These are phyloP conservation scores for Sander lucioperca DNA, from an alignment of 2,113 vertebrate species.

Conservation along the genomic window DNA sequence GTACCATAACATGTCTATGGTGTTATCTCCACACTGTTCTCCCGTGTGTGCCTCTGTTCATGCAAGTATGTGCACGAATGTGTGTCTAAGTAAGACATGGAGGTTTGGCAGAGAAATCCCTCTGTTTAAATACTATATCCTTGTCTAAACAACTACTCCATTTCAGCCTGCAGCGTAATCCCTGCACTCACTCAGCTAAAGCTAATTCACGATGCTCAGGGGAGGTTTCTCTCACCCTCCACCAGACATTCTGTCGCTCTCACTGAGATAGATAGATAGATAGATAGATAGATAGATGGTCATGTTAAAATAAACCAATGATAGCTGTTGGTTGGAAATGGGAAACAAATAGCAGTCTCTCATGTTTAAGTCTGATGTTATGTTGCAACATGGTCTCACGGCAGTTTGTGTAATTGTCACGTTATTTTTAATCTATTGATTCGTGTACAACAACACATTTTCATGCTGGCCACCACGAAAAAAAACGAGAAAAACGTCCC, in stretches of 20 bases:
- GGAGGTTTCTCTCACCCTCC: conserved; percentile 37
- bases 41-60: conserved; percentile 36
- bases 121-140: conserved; percentile 80
- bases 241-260: background rate
- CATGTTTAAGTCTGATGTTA: background rate
- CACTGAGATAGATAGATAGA: background rate
- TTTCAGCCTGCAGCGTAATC: conserved; percentile 75
- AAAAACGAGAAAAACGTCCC: too few species aligned
- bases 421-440: too few species aligned
- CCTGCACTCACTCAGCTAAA: conserved; percentile 75
- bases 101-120: conserved; percentile 63
- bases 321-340: background rate
- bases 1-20: background rate
- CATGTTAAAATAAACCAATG: background rate
- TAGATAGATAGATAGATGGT: background rate
- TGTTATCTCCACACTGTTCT: conserved; percentile 29
- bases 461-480: too few species aligned
- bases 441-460: too few species aligned
- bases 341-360: background rate
- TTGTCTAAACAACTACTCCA: conserved; percentile 79
- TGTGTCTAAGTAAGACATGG: conserved; percentile 47
- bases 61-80: conserved; percentile 37
- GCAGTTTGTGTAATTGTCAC: too few species aligned
- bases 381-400: too few species aligned
- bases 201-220: conserved; percentile 67